phyloP scores from a whole-genome alignment of 2,113 vertebrate species.

The Vidua macroura region DNA sequence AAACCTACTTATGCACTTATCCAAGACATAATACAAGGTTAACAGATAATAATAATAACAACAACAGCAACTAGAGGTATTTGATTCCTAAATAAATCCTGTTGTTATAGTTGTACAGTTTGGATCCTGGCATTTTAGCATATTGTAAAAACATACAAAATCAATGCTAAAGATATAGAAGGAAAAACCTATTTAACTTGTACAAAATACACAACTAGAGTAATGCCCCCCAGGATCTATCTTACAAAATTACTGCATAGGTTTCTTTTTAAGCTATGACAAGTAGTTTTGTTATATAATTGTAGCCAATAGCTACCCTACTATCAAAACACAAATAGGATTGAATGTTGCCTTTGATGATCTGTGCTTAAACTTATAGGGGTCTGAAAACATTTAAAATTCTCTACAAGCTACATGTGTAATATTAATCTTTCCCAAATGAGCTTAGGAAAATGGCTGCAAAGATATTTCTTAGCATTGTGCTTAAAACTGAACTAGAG shows the following conservation, averaged over 20 bases:
- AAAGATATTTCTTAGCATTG: background rate
- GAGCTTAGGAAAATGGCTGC: background rate
- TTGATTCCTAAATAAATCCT: background rate
- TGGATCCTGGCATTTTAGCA: background rate
- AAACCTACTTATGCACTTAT: background rate
- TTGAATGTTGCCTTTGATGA: background rate
- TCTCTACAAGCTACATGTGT: background rate
- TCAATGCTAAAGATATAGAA: background rate
- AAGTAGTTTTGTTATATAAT: background rate
- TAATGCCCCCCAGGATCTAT: background rate
- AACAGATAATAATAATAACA: background rate
- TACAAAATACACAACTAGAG: background rate
- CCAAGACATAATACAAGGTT: background rate
- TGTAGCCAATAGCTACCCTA: background rate
- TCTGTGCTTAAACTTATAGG: background rate
- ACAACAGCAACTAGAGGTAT: background rate
- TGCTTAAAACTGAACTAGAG: background rate
- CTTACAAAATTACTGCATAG: background rate
- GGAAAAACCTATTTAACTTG: background rate
- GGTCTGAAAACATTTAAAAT: background rate
- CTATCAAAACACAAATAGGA: background rate
- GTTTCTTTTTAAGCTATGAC: background rate
- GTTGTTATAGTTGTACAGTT: background rate
- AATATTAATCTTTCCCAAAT: background rate
- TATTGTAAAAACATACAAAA: background rate